Evolutionary conservation across 92 coral and sea anemone species (phyloP).

Genomic region (Zoanthus solanderi): DNA sequence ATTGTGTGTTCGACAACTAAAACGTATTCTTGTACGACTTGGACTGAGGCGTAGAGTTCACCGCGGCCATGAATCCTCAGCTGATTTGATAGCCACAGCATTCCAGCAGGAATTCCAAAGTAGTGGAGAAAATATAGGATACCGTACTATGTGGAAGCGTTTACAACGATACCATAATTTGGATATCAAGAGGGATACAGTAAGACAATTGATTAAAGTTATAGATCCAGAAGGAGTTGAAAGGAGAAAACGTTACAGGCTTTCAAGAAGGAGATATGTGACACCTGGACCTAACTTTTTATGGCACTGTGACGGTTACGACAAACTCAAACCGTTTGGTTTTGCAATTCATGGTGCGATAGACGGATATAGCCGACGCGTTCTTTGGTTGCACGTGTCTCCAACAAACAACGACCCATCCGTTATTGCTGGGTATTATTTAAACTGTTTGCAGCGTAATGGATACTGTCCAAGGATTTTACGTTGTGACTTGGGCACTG

Average conservation of each 20-base stretch:
- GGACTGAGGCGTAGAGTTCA: not conserved
- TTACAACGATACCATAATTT: conserved; percentile 40
- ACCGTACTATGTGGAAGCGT: conserved; percentile 14
- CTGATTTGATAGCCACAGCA: conserved; percentile 10
- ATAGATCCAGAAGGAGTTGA: conserved; percentile 67
- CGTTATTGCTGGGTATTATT: conserved; percentile 55
- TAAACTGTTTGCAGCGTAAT: conserved; percentile 37
- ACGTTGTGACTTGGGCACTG: conserved; percentile 61
- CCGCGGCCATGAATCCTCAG: conserved; percentile 1
- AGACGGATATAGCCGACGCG: conserved; percentile 61
- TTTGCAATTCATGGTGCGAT: conserved; percentile 3
- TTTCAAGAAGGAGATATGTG: conserved; percentile 41
- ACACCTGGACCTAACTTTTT: conserved; percentile 65
- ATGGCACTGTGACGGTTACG: conserved; percentile 57
- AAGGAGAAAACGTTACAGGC: conserved; percentile 55
- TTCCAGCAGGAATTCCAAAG: conserved; percentile 9
- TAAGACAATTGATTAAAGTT: conserved; percentile 49
- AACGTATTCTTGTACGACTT: not conserved
- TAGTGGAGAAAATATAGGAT: not conserved
- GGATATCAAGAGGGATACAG: conserved; percentile 54
- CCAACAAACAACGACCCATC: conserved; percentile 62
- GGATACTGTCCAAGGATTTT: conserved; percentile 46
- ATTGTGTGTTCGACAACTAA: conserved; percentile 7
- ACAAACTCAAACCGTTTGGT: conserved; percentile 3
- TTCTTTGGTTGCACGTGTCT: conserved; percentile 56